Evolutionary conservation across 1,140 invertebrate species (phyloP), one percentile per base, ranked within the genome.

Genomic region (Magallana ariakensis): DNA sequence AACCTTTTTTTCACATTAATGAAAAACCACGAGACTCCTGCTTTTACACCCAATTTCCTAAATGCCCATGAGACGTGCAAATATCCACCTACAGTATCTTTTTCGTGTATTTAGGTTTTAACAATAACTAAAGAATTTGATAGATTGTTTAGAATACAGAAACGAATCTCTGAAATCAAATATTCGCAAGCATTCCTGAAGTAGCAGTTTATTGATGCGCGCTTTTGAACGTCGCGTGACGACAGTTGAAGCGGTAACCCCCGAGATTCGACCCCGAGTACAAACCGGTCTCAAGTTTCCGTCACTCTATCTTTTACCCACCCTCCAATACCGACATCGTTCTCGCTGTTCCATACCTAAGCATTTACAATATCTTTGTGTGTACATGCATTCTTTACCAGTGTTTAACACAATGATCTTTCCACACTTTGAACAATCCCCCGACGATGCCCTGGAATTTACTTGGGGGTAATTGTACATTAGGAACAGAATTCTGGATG

Each of bases 141-240:
- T 75, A 75, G 66, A 75, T 75, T 75, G 66, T 75, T 46, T 75
- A 75, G 22, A 75, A 75, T 75, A 75, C 22, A 75, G 66, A 75
- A 75, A 75, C 66, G 33, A 75, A 75, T 75, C 66, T 75, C 66
- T 75, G 66, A 75, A 75, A 75, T 75, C 66, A 75, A 75, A 75
- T 75, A 75, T 75, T 75, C 22, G 66, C 66, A 10, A 33, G 66
- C 66, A 75, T 75, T 75, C 66, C 66, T 33, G 22, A 26, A 75
- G 66, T 75, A 75, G 66, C 66, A 75, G 66, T 22, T 22, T 75
- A 75, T 75, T 75, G 66, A 75, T 75, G 66, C 19, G 66, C 22
- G 22, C 19, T 26, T 75, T 75, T 75, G 66, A 75, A 75, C 66
- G 66, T 75, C 66, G 66, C 66, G 66, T 75, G 66, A 75, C 66